These are phyloP conservation scores for Suricata suricatta DNA, from an alignment of 2,113 vertebrate genomes.

Conservation along the genomic window DNA sequence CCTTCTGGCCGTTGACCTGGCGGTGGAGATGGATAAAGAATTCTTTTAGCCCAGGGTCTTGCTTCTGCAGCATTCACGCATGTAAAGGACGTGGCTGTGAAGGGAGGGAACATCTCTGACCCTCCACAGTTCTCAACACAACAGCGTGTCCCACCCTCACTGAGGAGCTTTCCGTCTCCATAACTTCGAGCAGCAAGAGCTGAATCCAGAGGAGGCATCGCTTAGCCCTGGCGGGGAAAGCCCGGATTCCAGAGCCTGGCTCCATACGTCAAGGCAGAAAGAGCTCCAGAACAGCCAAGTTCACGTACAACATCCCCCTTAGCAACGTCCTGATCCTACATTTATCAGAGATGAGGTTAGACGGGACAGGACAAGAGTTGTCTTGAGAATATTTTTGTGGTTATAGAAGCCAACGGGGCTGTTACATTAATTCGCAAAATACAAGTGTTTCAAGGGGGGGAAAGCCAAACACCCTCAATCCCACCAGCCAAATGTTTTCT, in stretches of 20 bases:
- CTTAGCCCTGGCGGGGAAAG: neutral
- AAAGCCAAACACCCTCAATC: neutral
- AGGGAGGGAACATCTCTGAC: neutral
- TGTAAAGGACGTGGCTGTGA: neutral
- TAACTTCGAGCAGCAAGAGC: neutral
- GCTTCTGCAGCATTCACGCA: neutral
- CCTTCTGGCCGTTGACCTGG: neutral
- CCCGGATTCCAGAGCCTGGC: neutral
- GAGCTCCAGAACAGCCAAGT: neutral
- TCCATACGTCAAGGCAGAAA: neutral
- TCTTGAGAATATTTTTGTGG: neutral
- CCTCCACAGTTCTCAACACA: neutral
- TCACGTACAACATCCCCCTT: accelerated
- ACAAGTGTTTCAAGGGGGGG: neutral
- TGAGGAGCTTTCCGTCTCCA: neutral
- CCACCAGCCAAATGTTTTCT: neutral
- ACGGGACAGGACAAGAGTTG: neutral
- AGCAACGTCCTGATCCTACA: neutral
- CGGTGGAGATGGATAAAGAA: neutral
- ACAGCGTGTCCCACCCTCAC: neutral
- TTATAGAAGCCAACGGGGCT: neutral
- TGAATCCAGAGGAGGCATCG: neutral
- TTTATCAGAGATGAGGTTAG: neutral
- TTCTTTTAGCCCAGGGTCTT: accelerated
- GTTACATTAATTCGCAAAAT: neutral